Percentiles rank a stretch among this genome's conserved stretches.
phyloP scores from a whole-genome alignment of 2,888 invertebrate species.

The Megastigmus dorsalis region DNA sequence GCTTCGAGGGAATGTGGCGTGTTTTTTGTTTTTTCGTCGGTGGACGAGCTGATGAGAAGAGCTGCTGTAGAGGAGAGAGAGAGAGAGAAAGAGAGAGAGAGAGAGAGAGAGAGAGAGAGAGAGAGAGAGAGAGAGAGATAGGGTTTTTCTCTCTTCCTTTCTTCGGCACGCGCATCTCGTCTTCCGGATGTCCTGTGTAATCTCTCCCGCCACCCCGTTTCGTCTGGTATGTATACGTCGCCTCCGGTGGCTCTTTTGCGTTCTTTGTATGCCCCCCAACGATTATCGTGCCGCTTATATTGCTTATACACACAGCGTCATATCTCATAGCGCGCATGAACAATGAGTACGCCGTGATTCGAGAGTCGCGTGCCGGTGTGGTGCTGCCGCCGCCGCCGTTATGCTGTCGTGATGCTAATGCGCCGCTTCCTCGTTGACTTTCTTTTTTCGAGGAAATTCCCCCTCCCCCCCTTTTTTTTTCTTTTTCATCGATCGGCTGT shows the following conservation, averaged over 20 bases:
- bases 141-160: not conserved
- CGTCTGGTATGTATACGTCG: not conserved
- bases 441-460: no score
- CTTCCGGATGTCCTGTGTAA: conserved; percentile 38
- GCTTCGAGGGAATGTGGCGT: no score
- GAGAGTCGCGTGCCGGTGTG: conserved; percentile 10
- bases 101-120: not conserved
- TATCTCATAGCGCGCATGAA: conserved; percentile 65
- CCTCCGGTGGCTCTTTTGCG: no score
- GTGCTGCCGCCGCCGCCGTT: conserved; percentile 51
- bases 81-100: not conserved
- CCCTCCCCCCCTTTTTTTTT: no score
- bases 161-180: not conserved
- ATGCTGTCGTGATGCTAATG: conserved; percentile 8
- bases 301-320: conserved; percentile 56
- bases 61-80: not conserved
- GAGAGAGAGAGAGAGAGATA: not conserved
- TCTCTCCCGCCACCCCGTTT: not conserved
- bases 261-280: conserved; percentile 57
- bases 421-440: conserved; percentile 2
- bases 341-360: conserved; percentile 19
- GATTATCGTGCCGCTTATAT: conserved; percentile 59
- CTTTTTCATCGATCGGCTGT: not conserved
- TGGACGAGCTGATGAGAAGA: no score
- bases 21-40: no score